A percentile compares a stretch with the other conserved stretches of the same genome.
phyloP scores from a whole-genome alignment of 1,140 invertebrate species.

The Drosophila insularis region DNA sequence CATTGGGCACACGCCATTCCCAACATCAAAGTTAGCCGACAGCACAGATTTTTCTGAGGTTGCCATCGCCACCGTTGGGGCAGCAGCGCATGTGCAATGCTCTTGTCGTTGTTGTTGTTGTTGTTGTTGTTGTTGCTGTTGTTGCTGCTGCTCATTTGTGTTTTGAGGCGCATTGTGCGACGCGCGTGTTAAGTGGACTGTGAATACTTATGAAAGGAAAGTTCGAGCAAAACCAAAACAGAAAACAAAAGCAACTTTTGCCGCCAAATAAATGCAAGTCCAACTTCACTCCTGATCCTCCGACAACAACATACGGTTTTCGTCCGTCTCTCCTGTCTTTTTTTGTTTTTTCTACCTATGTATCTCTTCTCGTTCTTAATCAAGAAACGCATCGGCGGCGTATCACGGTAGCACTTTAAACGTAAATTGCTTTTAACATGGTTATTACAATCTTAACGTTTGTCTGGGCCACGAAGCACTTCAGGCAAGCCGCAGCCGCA shows the following conservation, averaged over 20 bases:
- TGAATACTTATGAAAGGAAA: conserved; percentile 76
- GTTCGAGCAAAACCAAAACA: conserved; percentile 49
- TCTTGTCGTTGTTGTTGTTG: conserved; percentile 1
- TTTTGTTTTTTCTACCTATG: conserved; percentile 21
- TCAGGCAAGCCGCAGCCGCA: conserved; percentile 47
- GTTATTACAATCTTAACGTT: conserved; percentile 81
- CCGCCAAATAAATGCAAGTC: conserved; percentile 73
- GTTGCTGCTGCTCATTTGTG: conserved; percentile 73
- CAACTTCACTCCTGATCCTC: conserved; percentile 22
- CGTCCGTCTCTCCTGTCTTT: not conserved
- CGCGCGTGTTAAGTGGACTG: conserved; percentile 78
- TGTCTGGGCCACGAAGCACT: conserved; percentile 77
- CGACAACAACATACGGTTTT: conserved; percentile 4
- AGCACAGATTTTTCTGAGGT: conserved; percentile 81
- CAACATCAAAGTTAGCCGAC: conserved; percentile 79
- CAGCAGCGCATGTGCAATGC: conserved; percentile 57
- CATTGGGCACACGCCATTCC: conserved; percentile 82
- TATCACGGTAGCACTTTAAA: conserved; percentile 81
- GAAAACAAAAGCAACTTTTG: conserved; percentile 42
- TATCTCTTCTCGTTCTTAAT: conserved; percentile 58
- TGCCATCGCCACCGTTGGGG: conserved; percentile 75
- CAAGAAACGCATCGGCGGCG: conserved; percentile 78
- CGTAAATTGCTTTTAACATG: conserved; percentile 82
- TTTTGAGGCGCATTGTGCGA: conserved; percentile 79
- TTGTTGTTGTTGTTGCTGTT: not conserved